phyloP scores from a whole-genome alignment of 2,797 vertebrate species.

The Florisuga fusca region DNA sequence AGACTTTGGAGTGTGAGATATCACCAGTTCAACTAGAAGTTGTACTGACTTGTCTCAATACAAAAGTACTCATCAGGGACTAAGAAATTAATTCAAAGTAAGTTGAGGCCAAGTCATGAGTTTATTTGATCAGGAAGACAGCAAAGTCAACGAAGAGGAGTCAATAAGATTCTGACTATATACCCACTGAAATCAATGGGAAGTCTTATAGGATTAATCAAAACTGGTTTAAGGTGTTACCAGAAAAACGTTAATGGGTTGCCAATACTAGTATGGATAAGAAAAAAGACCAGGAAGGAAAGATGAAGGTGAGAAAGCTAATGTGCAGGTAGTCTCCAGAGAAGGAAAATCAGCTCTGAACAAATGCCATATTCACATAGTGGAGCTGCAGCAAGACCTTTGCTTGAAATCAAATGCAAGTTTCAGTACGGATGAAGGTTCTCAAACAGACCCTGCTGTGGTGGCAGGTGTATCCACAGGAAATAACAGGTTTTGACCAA shows the following conservation, averaged over 20 bases:
- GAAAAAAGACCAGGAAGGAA: background rate
- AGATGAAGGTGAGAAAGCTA: background rate
- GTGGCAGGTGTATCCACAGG: background rate
- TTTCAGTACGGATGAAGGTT: background rate
- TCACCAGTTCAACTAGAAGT: background rate
- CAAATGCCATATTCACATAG: background rate
- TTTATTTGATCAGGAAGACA: background rate
- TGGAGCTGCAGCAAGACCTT: background rate
- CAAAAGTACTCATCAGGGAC: background rate
- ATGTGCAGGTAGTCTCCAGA: background rate
- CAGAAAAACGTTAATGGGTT: background rate
- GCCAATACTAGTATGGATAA: background rate
- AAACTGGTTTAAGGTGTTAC: background rate
- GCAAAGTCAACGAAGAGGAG: background rate
- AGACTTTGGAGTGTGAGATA: background rate
- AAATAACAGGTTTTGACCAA: slow-evolving; percentile 23
- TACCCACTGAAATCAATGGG: background rate
- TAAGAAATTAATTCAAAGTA: background rate
- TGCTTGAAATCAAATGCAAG: background rate
- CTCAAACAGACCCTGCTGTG: background rate
- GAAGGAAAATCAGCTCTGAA: background rate
- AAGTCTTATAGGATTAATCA: background rate
- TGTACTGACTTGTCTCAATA: background rate
- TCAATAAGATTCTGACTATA: background rate
- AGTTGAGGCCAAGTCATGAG: background rate